These are phyloP conservation scores for Mycteria americana DNA, from an alignment of 2,797 vertebrate species.

Conservation along the genomic window DNA sequence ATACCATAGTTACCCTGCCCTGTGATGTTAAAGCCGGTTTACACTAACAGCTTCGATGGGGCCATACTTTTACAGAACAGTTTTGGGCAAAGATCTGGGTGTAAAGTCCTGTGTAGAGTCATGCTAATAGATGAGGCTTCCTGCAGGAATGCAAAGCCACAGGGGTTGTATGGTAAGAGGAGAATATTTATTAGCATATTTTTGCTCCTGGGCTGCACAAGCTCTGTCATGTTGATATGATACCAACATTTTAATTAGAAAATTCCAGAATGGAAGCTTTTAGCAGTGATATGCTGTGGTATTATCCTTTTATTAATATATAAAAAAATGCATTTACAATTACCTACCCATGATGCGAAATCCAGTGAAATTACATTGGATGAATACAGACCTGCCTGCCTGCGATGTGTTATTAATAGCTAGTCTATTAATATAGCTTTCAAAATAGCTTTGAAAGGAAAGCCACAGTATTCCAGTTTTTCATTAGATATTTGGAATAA, in stretches of 20 bases:
- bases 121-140: background rate
- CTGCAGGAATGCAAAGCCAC: background rate
- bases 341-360: background rate
- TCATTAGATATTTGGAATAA: background rate
- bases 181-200: background rate
- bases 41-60: background rate
- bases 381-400: background rate
- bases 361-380: background rate
- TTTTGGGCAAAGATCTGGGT: background rate
- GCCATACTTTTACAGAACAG: background rate
- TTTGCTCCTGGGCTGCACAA: constrained; percentile 12
- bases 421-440: no score
- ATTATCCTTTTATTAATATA: background rate
- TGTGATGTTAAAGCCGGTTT: background rate
- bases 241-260: constrained; percentile 11
- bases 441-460: background rate
- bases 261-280: background rate
- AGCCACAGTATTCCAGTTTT: background rate
- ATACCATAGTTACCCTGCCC: background rate
- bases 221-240: background rate
- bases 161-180: background rate
- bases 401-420: background rate
- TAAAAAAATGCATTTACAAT: background rate
- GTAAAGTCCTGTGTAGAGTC: background rate
- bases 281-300: background rate